These are phyloP conservation scores for Piprites chloris DNA, from an alignment of 2,113 vertebrate genomes.

Conservation along the genomic window DNA sequence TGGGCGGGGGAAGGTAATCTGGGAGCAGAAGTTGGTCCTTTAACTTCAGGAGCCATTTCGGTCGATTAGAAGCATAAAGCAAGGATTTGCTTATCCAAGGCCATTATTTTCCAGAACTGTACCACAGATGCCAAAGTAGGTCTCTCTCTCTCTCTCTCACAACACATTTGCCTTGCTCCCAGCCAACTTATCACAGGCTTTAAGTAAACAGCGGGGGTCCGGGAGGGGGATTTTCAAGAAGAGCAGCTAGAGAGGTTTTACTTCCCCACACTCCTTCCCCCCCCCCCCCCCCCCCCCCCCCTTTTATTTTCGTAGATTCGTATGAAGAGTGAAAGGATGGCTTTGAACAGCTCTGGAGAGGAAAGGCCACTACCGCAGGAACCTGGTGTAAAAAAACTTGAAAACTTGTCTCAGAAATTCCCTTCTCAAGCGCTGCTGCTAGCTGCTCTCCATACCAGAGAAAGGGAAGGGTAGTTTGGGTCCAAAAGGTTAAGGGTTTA, in stretches of 20 bases:
- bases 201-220: not conserved
- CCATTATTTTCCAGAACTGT: conserved; percentile 58
- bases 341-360: conserved; percentile 1
- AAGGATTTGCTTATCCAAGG: conserved; percentile 56
- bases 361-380: conserved; percentile 19
- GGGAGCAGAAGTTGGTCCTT: conserved; percentile 49
- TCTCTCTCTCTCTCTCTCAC: not conserved
- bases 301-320: not conserved
- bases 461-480: conserved; percentile 79
- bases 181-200: conserved; percentile 2
- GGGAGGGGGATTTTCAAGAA: not conserved
- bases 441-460: conserved; percentile 79
- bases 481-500: conserved; percentile 98
- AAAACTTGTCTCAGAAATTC: conserved; percentile 65
- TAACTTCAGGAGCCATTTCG: conserved; percentile 32
- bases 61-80: conserved; percentile 58
- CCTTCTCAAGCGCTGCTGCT: conserved; percentile 73
- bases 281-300: not conserved
- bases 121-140: conserved; percentile 12
- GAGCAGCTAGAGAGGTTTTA: not conserved
- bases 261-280: no score
- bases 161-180: conserved; percentile 16
- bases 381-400: conserved; percentile 42
- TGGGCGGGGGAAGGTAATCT: conserved; percentile 7
- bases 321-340: not conserved